These are phyloP conservation scores for Pseudochirops corinnae DNA, from an alignment of 2,797 vertebrate genomes.

Conservation along the genomic window DNA sequence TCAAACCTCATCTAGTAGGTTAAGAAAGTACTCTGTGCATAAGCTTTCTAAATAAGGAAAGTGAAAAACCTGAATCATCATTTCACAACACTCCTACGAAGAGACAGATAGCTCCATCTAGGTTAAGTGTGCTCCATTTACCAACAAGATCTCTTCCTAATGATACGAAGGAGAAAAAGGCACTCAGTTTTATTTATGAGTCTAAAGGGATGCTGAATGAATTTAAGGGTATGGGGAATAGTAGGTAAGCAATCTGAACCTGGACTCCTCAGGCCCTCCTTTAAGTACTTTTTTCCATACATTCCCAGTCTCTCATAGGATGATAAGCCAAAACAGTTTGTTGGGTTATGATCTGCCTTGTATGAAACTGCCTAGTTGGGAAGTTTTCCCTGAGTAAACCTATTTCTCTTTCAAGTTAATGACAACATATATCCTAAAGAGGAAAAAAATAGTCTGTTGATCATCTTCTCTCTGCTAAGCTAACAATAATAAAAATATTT, in stretches of 20 bases:
- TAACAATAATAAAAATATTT: background rate
- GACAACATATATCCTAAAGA: background rate
- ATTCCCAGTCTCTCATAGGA: background rate
- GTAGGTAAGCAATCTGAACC: background rate
- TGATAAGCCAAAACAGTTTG: background rate
- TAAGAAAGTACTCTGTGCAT: background rate
- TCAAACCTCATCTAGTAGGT: background rate
- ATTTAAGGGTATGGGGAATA: slow-evolving; percentile 30
- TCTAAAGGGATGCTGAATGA: slow-evolving; percentile 31
- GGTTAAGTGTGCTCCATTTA: slow-evolving; percentile 40
- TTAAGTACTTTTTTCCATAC: slow-evolving; percentile 17
- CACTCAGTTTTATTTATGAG: slow-evolving; percentile 37
- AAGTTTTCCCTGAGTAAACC: background rate
- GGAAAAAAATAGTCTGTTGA: background rate
- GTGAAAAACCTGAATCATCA: background rate
- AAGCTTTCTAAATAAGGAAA: slow-evolving; percentile 10
- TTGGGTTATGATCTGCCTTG: background rate
- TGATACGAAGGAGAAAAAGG: slow-evolving; percentile 40
- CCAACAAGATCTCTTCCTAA: slow-evolving; percentile 48
- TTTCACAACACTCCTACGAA: slow-evolving; percentile 4
- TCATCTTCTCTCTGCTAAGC: background rate
- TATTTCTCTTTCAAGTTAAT: background rate
- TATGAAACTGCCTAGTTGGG: background rate
- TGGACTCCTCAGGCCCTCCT: slow-evolving; percentile 11
- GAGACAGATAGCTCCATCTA: background rate